A percentile compares a stretch with the other conserved stretches of the same genome.
These are phyloP conservation scores for Capitulum mitella DNA, from an alignment of 2,888 invertebrate species.

Conservation along the genomic window DNA sequence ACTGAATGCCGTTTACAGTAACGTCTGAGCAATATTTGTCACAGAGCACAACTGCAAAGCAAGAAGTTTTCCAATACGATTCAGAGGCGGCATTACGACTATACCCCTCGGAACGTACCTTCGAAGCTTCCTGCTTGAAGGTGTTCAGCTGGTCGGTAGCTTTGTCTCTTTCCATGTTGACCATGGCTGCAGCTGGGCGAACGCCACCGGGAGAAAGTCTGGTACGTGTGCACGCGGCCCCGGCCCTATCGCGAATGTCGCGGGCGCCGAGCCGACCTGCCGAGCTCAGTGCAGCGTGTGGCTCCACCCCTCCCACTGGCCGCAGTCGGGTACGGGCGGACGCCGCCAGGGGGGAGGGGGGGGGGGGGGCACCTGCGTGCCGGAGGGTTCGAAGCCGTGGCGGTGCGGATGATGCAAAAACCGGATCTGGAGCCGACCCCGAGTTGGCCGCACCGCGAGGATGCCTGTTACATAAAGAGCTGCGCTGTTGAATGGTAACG, in stretches of 20 bases:
- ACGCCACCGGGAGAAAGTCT: not conserved
- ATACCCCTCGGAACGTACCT: too few relatives aligned
- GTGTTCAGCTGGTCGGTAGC: constrained; percentile 5
- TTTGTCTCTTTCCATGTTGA: not conserved
- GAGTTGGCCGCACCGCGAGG: not conserved
- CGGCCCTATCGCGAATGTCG: not conserved
- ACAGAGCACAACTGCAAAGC: too few relatives aligned
- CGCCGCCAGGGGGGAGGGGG: not conserved
- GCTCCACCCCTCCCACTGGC: not conserved
- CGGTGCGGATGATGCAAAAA: not conserved
- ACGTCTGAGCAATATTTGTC: too few relatives aligned
- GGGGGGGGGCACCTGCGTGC: not conserved
- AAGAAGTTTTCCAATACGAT: too few relatives aligned
- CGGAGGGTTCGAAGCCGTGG: not conserved
- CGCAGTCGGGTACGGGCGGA: too few relatives aligned
- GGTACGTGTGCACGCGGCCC: not conserved
- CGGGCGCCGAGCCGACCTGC: not conserved
- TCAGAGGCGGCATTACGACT: too few relatives aligned
- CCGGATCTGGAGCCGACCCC: not conserved
- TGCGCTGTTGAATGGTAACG: too few relatives aligned
- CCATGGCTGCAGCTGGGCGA: not conserved
- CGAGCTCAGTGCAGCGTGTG: too few relatives aligned
- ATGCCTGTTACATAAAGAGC: too few relatives aligned
- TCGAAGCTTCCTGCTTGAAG: too few relatives aligned
- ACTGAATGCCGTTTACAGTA: too few relatives aligned